A percentile compares a stretch with the other conserved stretches of the same genome.
Evolutionary conservation across 2,888 invertebrate genomes (phyloP).

Genomic region (Acanthopleura granulata): DNA sequence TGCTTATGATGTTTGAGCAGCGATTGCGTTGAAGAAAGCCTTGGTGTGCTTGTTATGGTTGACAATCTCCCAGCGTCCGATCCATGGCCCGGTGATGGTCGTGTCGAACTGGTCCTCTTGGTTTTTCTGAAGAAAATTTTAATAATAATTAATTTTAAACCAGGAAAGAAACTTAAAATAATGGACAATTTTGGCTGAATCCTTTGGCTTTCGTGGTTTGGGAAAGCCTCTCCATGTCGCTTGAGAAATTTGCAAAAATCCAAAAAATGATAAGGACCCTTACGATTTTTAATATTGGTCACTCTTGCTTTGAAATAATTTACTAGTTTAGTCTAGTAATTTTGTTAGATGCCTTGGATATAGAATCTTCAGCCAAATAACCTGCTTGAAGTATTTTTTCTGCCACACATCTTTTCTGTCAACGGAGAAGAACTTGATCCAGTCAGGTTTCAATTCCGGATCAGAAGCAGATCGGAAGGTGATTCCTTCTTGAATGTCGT

Average conservation of each 20-base stretch:
- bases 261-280: too few relatives aligned
- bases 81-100: slow-evolving; percentile 64
- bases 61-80: slow-evolving; percentile 62
- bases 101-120: slow-evolving; percentile 59
- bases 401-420: slow-evolving; percentile 64
- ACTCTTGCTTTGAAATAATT: too few relatives aligned
- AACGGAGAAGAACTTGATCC: slow-evolving; percentile 57
- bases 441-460: slow-evolving; percentile 52
- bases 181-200: too few relatives aligned
- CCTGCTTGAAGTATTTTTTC: slow-evolving; percentile 53
- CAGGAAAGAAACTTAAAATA: not conserved
- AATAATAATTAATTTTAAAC: not conserved
- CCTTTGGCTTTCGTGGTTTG: too few relatives aligned
- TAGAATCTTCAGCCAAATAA: too few relatives aligned
- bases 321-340: too few relatives aligned
- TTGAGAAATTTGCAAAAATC: too few relatives aligned
- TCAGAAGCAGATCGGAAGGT: slow-evolving; percentile 48
- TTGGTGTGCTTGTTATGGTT: slow-evolving; percentile 60
- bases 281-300: too few relatives aligned
- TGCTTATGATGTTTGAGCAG: too few relatives aligned
- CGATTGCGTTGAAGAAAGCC: slow-evolving; percentile 31
- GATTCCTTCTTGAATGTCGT: slow-evolving; percentile 60
- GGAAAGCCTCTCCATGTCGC: too few relatives aligned
- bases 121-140: slow-evolving; percentile 34
- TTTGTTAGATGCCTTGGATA: too few relatives aligned